Evolutionary conservation across 2,797 vertebrate genomes (phyloP).

Genomic region (Molossus alvarezi): DNA sequence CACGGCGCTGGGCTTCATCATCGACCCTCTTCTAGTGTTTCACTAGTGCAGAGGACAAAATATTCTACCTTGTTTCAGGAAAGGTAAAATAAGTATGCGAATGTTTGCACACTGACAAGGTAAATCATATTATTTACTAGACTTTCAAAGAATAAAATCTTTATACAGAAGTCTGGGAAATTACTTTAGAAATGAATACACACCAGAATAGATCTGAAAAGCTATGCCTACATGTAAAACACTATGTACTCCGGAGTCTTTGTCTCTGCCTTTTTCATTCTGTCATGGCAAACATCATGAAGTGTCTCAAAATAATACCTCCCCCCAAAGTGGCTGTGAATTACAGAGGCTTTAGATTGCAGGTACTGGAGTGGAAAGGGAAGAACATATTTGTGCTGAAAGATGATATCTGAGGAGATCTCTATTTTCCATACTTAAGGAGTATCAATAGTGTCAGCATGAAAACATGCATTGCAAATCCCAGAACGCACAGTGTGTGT

Average conservation of each 20-base stretch:
- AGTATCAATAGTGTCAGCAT: background rate
- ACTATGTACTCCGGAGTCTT: background rate
- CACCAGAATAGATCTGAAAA: conserved; percentile 62
- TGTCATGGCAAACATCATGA: conserved; percentile 51
- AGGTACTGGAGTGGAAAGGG: background rate
- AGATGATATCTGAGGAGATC: background rate
- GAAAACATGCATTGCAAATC: background rate
- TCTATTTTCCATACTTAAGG: conserved; percentile 65
- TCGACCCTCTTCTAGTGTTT: background rate
- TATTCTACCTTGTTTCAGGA: background rate
- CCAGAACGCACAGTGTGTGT: background rate
- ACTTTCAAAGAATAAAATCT: conserved; percentile 68
- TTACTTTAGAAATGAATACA: conserved; percentile 65
- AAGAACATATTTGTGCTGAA: conserved; percentile 34
- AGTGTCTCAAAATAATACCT: conserved; percentile 69
- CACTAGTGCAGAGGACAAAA: background rate
- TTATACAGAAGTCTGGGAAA: conserved; percentile 7
- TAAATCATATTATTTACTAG: conserved; percentile 64
- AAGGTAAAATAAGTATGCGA: background rate
- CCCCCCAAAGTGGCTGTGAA: conserved; percentile 40
- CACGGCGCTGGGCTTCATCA: background rate
- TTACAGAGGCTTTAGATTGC: conserved; percentile 48
- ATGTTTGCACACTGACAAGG: background rate
- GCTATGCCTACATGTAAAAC: conserved; percentile 57
- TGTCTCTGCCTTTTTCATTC: conserved; percentile 12